These are phyloP conservation scores for Naja naja DNA, from an alignment of 2,113 vertebrate genomes.

Conservation along the genomic window DNA sequence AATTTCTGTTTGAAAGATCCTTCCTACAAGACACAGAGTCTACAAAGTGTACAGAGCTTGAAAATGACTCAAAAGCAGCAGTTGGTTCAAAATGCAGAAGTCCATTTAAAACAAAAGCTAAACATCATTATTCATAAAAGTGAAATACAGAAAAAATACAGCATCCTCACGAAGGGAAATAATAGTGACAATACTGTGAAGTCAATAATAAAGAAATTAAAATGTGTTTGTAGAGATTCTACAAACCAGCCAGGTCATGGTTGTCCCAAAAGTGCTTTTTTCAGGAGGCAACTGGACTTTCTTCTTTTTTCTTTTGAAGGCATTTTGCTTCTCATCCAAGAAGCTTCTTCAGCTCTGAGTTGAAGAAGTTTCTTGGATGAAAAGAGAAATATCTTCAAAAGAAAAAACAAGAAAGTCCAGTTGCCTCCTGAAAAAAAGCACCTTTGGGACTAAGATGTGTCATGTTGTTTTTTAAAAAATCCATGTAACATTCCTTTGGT, in stretches of 20 bases:
- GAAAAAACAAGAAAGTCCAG: too few relatives aligned
- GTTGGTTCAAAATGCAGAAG: background rate
- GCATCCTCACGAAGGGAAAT: background rate
- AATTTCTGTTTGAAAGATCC: background rate
- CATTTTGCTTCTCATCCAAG: too few relatives aligned
- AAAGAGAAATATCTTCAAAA: too few relatives aligned
- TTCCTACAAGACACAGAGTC: background rate
- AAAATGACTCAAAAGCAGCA: background rate
- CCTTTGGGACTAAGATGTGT: background rate
- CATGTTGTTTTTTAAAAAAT: background rate
- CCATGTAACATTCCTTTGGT: background rate
- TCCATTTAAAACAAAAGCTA: background rate
- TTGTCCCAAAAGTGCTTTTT: too few relatives aligned
- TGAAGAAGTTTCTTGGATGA: too few relatives aligned
- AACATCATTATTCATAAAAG: background rate
- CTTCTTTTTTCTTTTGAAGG: too few relatives aligned
- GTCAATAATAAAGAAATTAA: background rate
- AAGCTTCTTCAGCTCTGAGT: too few relatives aligned
- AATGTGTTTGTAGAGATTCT: background rate
- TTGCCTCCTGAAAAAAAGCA: too few relatives aligned
- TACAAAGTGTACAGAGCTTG: background rate
- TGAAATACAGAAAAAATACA: background rate
- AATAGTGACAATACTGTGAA: background rate
- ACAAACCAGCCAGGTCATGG: too few relatives aligned
- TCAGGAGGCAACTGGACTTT: too few relatives aligned